These are phyloP conservation scores for Gymnosoma rotundatum DNA, from an alignment of 2,888 invertebrate genomes.

Conservation along the genomic window DNA sequence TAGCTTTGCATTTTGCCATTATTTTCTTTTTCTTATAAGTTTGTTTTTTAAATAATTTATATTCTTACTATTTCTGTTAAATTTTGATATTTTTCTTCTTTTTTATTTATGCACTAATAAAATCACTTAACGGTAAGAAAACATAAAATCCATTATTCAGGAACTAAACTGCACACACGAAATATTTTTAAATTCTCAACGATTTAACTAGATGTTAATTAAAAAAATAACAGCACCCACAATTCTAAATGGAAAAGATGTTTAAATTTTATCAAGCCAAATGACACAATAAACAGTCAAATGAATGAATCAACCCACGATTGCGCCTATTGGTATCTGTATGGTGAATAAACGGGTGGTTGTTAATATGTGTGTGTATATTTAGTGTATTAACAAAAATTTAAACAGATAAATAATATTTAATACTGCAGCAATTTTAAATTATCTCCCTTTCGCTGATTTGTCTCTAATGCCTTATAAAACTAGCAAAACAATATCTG, in stretches of 20 bases:
- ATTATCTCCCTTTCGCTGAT: conserved; percentile 28
- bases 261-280: background rate
- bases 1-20: too few species aligned
- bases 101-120: too few species aligned
- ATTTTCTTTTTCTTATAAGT: too few species aligned
- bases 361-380: background rate
- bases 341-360: background rate
- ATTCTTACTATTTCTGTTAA: too few species aligned
- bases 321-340: background rate
- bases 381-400: background rate
- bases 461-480: background rate
- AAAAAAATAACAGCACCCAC: background rate
- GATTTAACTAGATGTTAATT: background rate
- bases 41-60: too few species aligned
- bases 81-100: too few species aligned
- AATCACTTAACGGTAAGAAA: background rate
- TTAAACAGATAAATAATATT: conserved; percentile 44
- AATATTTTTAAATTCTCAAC: background rate
- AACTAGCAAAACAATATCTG: too few species aligned
- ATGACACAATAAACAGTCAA: background rate
- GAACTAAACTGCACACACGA: conserved; percentile 6
- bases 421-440: conserved; percentile 61
- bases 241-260: background rate
- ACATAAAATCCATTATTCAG: conserved; percentile 2
- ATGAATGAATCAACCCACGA: background rate